Conservation (phyloP, 2,888 invertebrate genomes). For the Macrophya annulata region DNA sequence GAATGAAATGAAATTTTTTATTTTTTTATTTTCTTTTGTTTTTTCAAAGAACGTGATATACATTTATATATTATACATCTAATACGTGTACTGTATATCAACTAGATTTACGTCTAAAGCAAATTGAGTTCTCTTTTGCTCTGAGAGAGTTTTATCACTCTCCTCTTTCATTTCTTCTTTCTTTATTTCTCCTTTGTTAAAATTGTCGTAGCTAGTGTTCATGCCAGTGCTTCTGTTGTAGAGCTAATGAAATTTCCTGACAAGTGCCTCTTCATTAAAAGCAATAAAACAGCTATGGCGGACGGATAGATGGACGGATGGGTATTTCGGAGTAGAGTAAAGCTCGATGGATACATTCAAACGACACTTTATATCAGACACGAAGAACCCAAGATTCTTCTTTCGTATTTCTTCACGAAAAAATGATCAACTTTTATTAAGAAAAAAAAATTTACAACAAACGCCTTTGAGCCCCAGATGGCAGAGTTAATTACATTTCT, state of each 20-base stretch:
- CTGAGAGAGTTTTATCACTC: neutral
- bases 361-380: neutral
- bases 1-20: no score
- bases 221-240: no score
- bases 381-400: neutral
- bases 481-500: neutral
- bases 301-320: constrained; percentile 19
- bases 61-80: no score
- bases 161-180: neutral
- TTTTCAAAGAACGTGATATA: no score
- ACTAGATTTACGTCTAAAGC: neutral
- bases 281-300: constrained; percentile 23
- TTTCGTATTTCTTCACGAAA: neutral
- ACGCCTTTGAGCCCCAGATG: neutral
- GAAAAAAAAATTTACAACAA: neutral
- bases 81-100: neutral
- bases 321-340: neutral
- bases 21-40: neutral
- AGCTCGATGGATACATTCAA: neutral
- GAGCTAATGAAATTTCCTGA: constrained; percentile 33
- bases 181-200: constrained; percentile 1
- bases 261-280: constrained; percentile 38
- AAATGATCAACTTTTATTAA: neutral
- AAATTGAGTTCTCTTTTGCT: constrained; percentile 11
- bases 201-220: constrained; percentile 12